Percentiles rank a stretch among this genome's conserved stretches.
Evolutionary conservation across 2,797 vertebrate genomes (phyloP).

Genomic region (Meriones psammophilus): DNA sequence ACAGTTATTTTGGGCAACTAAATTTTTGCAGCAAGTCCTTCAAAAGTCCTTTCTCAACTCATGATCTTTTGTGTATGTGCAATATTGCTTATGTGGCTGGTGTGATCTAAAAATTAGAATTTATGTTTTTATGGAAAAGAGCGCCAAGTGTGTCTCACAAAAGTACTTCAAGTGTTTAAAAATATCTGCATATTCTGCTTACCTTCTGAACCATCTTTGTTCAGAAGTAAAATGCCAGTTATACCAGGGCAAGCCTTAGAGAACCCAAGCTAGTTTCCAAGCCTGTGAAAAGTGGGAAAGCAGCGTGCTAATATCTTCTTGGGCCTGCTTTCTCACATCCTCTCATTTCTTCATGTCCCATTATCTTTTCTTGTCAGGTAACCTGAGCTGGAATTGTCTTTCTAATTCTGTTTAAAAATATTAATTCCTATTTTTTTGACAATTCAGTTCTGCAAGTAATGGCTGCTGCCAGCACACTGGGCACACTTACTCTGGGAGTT

Average conservation of each 20-base stretch:
- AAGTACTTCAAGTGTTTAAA: not conserved
- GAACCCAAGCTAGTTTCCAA: not conserved
- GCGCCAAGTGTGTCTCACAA: not conserved
- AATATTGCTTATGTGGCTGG: not conserved
- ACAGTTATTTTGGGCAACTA: not conserved
- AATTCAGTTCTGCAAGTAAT: constrained; percentile 12
- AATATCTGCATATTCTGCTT: not conserved
- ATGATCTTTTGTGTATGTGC: not conserved
- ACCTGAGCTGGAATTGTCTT: not conserved
- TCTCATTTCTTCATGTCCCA: not conserved
- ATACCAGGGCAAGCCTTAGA: not conserved
- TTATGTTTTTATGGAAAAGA: not conserved
- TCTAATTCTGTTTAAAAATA: not conserved
- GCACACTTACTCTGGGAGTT: not conserved
- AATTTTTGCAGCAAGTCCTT: not conserved
- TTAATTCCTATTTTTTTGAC: not conserved
- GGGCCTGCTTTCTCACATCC: not conserved
- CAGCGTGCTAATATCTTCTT: not conserved
- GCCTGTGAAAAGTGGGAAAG: not conserved
- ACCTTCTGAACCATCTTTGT: not conserved
- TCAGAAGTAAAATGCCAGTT: not conserved
- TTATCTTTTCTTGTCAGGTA: not conserved
- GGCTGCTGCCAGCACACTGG: not conserved
- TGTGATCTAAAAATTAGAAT: not conserved
- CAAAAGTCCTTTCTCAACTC: not conserved